These are phyloP conservation scores for Pedicia rivosa DNA, from an alignment of 2,888 invertebrate species.

Conservation along the genomic window DNA sequence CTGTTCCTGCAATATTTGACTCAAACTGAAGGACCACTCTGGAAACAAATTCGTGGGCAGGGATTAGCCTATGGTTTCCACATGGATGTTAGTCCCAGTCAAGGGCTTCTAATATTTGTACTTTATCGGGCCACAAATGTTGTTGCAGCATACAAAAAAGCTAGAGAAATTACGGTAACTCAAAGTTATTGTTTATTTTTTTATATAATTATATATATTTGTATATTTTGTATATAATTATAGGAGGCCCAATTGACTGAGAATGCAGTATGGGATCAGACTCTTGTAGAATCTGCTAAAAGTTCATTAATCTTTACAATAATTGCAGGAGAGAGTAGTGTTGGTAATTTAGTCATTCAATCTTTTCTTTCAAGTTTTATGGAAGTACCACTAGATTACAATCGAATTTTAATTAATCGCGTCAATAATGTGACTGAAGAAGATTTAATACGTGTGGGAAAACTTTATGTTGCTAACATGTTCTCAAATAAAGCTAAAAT, in stretches of 20 bases:
- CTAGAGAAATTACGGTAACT: slow-evolving; percentile 49
- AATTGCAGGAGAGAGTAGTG: slow-evolving; percentile 63
- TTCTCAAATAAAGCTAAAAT: slow-evolving; percentile 46
- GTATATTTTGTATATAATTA: too few species aligned
- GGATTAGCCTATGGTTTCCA: slow-evolving; percentile 72
- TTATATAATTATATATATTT: too few species aligned
- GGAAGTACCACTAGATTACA: slow-evolving; percentile 46
- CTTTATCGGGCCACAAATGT: slow-evolving; percentile 66
- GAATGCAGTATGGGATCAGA: slow-evolving; percentile 46
- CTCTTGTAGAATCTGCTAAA: slow-evolving; percentile 66
- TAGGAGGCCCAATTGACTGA: slow-evolving; percentile 43
- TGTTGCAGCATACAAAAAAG: slow-evolving; percentile 61
- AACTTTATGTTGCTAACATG: slow-evolving; percentile 51
- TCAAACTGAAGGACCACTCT: slow-evolving; percentile 53
- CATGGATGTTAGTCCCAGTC: slow-evolving; percentile 43
- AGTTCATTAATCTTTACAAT: slow-evolving; percentile 78
- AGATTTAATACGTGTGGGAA: slow-evolving; percentile 48
- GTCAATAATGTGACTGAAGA: slow-evolving; percentile 43
- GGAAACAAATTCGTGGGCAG: slow-evolving; percentile 71
- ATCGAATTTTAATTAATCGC: slow-evolving; percentile 26
- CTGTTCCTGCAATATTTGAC: slow-evolving; percentile 75
- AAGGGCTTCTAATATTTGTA: slow-evolving; percentile 54
- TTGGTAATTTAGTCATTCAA: slow-evolving; percentile 52
- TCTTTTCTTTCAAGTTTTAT: slow-evolving; percentile 60
- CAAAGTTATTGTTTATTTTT: too few species aligned